phyloP scores from a whole-genome alignment of 2,797 vertebrate genomes.

The Cygnus olor region DNA sequence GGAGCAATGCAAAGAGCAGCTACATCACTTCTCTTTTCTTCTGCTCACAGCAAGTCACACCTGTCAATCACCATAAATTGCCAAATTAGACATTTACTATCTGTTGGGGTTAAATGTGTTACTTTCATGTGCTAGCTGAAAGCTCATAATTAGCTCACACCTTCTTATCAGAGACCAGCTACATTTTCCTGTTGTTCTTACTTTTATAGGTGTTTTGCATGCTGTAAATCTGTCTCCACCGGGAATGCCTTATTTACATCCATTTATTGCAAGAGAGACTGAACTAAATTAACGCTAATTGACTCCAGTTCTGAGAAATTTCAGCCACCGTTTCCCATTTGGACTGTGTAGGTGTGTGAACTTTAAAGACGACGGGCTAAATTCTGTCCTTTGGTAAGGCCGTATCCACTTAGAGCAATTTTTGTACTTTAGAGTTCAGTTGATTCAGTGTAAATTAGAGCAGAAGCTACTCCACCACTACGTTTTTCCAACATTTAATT shows the following conservation, averaged over 20 bases:
- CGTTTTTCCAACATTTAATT: constrained; percentile 58
- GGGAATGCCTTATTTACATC: constrained; percentile 56
- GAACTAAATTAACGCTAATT: constrained; percentile 58
- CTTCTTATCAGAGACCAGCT: constrained; percentile 62
- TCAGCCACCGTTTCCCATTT: background rate
- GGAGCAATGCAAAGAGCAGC: background rate
- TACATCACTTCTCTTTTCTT: background rate
- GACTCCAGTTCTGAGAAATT: constrained; percentile 28
- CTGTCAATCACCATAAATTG: constrained; percentile 62
- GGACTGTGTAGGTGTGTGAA: background rate
- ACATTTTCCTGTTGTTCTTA: constrained; percentile 60
- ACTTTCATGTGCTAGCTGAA: constrained; percentile 38
- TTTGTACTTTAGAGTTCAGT: background rate
- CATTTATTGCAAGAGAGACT: constrained; percentile 48
- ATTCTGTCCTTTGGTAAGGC: background rate
- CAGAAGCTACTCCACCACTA: background rate
- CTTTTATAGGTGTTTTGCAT: constrained; percentile 54
- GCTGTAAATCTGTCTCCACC: constrained; percentile 65
- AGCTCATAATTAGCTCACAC: constrained; percentile 61
- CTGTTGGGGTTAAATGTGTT: constrained; percentile 27
- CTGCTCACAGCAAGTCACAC: constrained; percentile 7
- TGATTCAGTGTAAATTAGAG: background rate
- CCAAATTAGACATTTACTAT: constrained; percentile 28
- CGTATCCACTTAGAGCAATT: background rate
- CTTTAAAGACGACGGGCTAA: background rate